Base-by-base conservation (phyloP, 2,888 invertebrate species). In the Apodemia zela region DNA sequence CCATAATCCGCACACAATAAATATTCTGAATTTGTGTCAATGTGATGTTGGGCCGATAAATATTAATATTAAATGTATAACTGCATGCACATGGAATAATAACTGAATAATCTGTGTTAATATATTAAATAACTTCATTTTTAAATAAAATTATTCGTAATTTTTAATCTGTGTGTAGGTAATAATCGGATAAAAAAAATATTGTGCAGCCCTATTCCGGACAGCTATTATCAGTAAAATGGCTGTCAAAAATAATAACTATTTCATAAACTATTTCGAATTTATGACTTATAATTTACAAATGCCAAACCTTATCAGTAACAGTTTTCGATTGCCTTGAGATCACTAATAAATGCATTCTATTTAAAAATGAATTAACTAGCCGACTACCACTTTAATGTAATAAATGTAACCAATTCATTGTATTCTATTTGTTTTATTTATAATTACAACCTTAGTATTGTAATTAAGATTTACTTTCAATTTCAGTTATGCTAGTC, bases 281-380 rank as follows among this genome's bases (percentile, higher is more conserved):
- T 59, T 58, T 68, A 64, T 62, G 45, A 65, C 63, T 67, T 71
- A 70, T n/a, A 72, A 70, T 72, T 70, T 70, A 70, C 66, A 68
- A 68, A 68, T 66, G 70, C 72, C 75, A 76, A 77, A 73, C 71
- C 72, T 73, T 73, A 74, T 68, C 64, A 69, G 67, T 71, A 72
- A 71, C 70, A 73, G 71, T 75, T 73, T 79, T 75, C 70, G 73
- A 77, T 74, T 76, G 77, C 77, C 73, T 73, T 89, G 90, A 90
- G 89, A 90, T 89, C 90, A 87, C 80, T 82, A 82, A 79, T 89
- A 89, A 89, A 90, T 89, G 89, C 89, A 87, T 79, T 75, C 73
- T 77, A 71, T 71, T 71, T 47, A 68, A 69, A 67, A 68, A 66
- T 65, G 62, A 68, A 68, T 66, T 63, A 69, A 66, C 69, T 65